phyloP scores from a whole-genome alignment of 2,797 vertebrate species.

The Taenioides sp. region DNA sequence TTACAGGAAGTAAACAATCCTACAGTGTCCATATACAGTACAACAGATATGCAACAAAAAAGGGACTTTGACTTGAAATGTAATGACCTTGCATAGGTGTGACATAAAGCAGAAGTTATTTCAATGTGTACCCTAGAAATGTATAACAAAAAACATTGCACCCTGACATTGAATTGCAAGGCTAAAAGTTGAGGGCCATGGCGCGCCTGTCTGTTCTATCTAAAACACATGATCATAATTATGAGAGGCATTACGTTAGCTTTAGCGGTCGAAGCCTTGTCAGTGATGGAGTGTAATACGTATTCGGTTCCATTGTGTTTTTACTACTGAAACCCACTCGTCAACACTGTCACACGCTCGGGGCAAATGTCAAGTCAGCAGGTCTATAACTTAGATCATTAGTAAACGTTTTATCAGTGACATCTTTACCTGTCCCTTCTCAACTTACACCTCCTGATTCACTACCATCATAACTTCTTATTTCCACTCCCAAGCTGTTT shows the following conservation, averaged over 20 bases:
- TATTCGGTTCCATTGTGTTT: slow-evolving; percentile 41
- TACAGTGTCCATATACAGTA: background rate
- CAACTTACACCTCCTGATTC: slow-evolving; percentile 2
- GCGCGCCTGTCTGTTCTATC: slow-evolving; percentile 34
- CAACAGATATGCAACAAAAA: background rate
- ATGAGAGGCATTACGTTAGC: slow-evolving; percentile 46
- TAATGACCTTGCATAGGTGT: background rate
- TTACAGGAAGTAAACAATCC: background rate
- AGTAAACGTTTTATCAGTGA: slow-evolving; percentile 19
- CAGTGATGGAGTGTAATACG: slow-evolving; percentile 45
- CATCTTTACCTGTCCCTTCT: slow-evolving; percentile 36
- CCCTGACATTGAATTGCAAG: slow-evolving; percentile 14
- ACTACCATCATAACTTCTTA: slow-evolving; percentile 4
- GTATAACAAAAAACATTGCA: slow-evolving; percentile 20
- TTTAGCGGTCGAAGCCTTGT: slow-evolving; percentile 43
- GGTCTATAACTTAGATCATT: slow-evolving; percentile 47
- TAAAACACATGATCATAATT: slow-evolving; percentile 53
- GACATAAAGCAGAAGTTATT: slow-evolving; percentile 10
- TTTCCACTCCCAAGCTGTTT: slow-evolving; percentile 21
- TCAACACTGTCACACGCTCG: slow-evolving; percentile 28
- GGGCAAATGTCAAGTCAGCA: slow-evolving; percentile 25
- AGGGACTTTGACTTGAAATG: slow-evolving; percentile 1
- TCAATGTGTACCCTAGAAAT: background rate
- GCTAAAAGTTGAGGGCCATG: slow-evolving; percentile 35
- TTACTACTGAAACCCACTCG: slow-evolving; percentile 40